Conservation (phyloP, 2,113 vertebrate genomes). For the Polypterus senegalus region DNA sequence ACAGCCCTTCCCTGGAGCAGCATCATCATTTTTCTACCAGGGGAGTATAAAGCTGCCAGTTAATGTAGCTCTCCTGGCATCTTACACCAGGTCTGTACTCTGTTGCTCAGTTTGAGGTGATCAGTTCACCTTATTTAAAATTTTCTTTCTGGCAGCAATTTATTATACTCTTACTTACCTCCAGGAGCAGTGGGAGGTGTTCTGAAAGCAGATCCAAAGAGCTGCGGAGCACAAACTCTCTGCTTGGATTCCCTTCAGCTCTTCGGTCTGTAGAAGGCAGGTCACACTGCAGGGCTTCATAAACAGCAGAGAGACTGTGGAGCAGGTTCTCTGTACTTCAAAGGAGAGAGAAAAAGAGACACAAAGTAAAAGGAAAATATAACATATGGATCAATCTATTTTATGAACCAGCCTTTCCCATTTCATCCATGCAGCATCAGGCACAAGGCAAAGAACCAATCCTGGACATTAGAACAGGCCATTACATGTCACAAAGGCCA, state of each 20-base stretch:
- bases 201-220: conserved; percentile 9
- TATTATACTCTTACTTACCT: conserved; percentile 1
- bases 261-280: conserved; percentile 4
- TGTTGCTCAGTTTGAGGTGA: too few relatives aligned
- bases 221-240: conserved; percentile 1
- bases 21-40: too few relatives aligned
- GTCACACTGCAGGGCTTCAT: conserved; percentile 11
- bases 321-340: conserved; percentile 13
- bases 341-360: background rate
- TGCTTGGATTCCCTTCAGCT: background rate
- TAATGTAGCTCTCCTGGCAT: too few relatives aligned
- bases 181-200: conserved; percentile 16
- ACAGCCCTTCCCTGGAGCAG: too few relatives aligned
- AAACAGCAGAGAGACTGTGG: conserved; percentile 8
- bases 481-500: too few relatives aligned
- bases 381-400: too few relatives aligned
- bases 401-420: too few relatives aligned
- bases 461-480: too few relatives aligned
- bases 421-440: background rate
- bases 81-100: too few relatives aligned
- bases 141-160: background rate
- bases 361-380: too few relatives aligned
- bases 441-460: background rate
- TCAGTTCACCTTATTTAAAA: background rate
- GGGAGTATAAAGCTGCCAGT: too few relatives aligned